Percentiles rank a stretch among this genome's conserved stretches.
phyloP scores from a whole-genome alignment of 2,113 vertebrate genomes.

The Chionis minor region DNA sequence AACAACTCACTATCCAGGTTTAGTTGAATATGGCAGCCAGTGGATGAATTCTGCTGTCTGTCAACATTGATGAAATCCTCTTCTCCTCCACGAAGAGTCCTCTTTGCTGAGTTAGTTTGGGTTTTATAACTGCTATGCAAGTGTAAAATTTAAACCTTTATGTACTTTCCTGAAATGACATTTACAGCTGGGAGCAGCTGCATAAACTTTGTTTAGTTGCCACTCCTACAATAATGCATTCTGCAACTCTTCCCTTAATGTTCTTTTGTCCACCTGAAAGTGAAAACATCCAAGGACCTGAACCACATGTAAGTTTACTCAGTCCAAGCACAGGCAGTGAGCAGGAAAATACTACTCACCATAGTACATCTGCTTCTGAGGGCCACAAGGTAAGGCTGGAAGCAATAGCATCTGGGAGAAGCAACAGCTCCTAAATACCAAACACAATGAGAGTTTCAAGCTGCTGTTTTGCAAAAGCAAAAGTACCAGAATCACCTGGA shows the following conservation, averaged over 20 bases:
- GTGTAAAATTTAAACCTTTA: background rate
- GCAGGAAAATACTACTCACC: background rate
- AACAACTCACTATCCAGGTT: background rate
- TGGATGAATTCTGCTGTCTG: background rate
- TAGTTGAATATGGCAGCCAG: background rate
- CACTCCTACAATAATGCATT: background rate
- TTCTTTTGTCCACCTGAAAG: background rate
- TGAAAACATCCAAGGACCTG: background rate
- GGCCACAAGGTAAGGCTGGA: background rate
- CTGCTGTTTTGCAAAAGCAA: background rate
- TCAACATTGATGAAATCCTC: background rate
- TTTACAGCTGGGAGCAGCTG: background rate
- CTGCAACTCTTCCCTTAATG: background rate
- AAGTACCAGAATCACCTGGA: background rate
- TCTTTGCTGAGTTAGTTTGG: background rate
- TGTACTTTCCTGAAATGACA: background rate
- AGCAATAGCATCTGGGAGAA: background rate
- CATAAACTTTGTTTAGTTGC: background rate
- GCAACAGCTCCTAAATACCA: background rate
- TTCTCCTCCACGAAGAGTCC: background rate
- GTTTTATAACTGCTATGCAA: background rate
- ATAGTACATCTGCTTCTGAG: background rate
- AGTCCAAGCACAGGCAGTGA: background rate
- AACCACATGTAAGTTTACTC: background rate
- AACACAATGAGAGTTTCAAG: background rate